Evolutionary conservation across 53 echinoderm and acorn worm species (phyloP), one percentile per base, ranked within the genome.

Genomic region (Temnopleurus reevesii): DNA sequence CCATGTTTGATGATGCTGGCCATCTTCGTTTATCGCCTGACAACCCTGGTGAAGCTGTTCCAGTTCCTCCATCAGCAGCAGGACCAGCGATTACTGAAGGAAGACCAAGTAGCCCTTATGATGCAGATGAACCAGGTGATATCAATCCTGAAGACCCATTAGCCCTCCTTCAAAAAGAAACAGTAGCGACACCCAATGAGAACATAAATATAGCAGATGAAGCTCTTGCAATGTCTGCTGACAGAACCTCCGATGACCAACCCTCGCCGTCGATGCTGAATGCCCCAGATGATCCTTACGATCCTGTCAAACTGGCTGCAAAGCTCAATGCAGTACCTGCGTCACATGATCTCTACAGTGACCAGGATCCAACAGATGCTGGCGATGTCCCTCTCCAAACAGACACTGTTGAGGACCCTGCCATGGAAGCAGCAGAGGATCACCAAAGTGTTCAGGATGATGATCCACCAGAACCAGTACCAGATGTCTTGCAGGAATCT

Each of bases 81-180:
- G 83, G 83, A 57, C 86, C 86, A 15, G 45, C 18, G 12, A 19
- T 45, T 43, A 29, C 27, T 60, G 44, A 59, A 23, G 61, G 59
- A 25, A 41, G 49, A 29, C 86, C 86, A 61, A 60, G 36, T 46
- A 55, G 55, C 55, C 83, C 83, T 36, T 17, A 27, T 54, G 83
- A 83, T 45, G 19, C 18, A 10, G 36, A 55, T 83, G 36, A 10
- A 53, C 47, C 10, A 29, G 83, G 23, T 55, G 83, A 83, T 56
- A 35, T 56, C 24, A 19, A 87, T 53, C 21, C 71, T 51, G 88
- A 29, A 27, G 88, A 87, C 51, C 88, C 88, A 6, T 33, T 87
- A 12, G 1, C 15, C n/a, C 65, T 87, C 12, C n/a, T 87, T n/a
- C 35, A 53, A 0, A 71, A 23, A 46, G 65, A 61, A 17, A 7